Base-by-base conservation (phyloP, 2,888 invertebrate species). In the Netelia melanura region DNA sequence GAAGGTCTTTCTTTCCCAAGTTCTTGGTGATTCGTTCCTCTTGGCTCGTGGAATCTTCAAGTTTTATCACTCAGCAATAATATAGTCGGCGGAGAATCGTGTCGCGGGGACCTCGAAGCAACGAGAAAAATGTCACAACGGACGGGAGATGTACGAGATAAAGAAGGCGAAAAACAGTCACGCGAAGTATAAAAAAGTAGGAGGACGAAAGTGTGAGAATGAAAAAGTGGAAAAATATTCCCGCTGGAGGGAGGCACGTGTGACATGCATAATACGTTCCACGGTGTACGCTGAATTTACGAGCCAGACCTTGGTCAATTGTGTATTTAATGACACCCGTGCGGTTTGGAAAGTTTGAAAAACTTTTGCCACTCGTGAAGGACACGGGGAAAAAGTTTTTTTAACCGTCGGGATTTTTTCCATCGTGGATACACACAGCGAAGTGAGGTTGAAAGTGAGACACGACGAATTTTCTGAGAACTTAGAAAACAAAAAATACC, bases 221-320 rank as follows among this genome's bases (percentile, higher is more conserved):
- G 48, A 14, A 48, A 48, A 48, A 14, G 14, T 1, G 11, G 11
- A 48, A 14, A 14, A 48, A 48, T 48, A 38, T 48, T 48, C 48
- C 48, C 10, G 48, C 10, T 10, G 43, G 58, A 72, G 23, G 23
- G 14, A 61, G 61, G 44, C 44, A 44, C 38, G 38, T 72, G 61
- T 72, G 48, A 61, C 61, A 48, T 61, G 54, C 70, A 71, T 56
- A 56, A 71, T 56, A 71, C 65, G 11, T 71, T 17, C 30, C 38
- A 30, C 6, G n/a, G 17, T 38, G 38, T 17, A 52, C 21, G 25
- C 38, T 14, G 25, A 38, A 21, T 9, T 5, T 25, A 54, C 52
- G 30, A 52, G 54, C n/a, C 1, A 52, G 9, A 5, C 56, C 56
- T 8, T 38, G 43, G 17, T 61, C 61, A 72, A 72, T 72, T 72